Base-by-base conservation (phyloP, 2,888 invertebrate species). In the Prosopocoilus inquinatus region DNA sequence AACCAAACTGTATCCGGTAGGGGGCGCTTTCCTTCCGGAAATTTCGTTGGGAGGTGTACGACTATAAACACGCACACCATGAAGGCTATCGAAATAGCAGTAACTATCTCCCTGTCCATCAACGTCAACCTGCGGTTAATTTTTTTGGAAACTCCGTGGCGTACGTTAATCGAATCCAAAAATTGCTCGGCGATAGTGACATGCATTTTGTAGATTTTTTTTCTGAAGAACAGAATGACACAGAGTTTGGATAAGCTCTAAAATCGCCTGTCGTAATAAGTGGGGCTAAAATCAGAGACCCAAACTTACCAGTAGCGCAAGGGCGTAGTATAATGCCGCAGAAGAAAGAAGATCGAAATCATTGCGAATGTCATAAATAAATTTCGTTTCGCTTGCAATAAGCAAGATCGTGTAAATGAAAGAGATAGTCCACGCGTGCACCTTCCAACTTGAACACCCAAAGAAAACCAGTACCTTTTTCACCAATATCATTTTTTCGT, bases 1-100 rank as follows among this genome's bases (percentile, higher is more conserved):
- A 56, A 51, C 59, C 59, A 59, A 44, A 52, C 15, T 15, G 41
- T 50, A n/a, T 49, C 46, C 9, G 59, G 59, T 9, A 52, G 43
- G 11, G 49, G 45, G 16, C 50, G 53, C n/a, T 36, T 50, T 2
- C 56, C 55, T 39, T 55, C 55, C 12, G 55, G 59, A 34, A 47
- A 59, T 13, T 47, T 39, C 7, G 56, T 43, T 46, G 53, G 33
- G 1, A 56, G 59, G 45, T 56, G 53, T 8, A 50, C n/a, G 13
- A 20, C 50, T 7, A 55, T 9, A 9, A 47, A 11, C n/a, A 11
- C 15, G 5, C 50, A 46, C 8, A 55, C 16, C 3, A 15, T 7
- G 2, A 55, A 0, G 1, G 50, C 41, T 4, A 46, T 8, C 9
- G 12, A 50, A 9, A 46, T 28, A 11, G 47, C 34, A 3, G 9